Percentiles rank a stretch among this genome's conserved stretches.
phyloP scores from a whole-genome alignment of 2,113 vertebrate genomes.

The Channa argus region DNA sequence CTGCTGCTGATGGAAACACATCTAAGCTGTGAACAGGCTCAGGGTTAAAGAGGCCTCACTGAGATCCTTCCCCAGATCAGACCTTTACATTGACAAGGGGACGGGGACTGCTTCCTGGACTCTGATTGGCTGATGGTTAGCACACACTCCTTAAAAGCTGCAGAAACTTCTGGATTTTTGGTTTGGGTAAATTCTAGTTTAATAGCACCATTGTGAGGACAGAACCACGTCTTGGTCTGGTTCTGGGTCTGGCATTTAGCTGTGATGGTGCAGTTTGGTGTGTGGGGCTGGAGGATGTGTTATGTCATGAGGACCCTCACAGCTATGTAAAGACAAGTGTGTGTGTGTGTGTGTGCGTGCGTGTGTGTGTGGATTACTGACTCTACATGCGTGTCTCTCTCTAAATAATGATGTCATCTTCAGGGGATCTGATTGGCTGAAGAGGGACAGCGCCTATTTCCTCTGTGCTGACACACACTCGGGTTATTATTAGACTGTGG shows the following conservation, averaged over 20 bases:
- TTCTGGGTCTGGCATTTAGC: too few relatives aligned
- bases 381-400: constrained; percentile 4
- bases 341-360: background rate
- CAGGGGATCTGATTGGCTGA: constrained; percentile 58
- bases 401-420: constrained; percentile 56
- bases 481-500: constrained; percentile 36
- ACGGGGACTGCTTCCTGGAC: background rate
- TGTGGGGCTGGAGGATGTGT: too few relatives aligned
- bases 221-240: too few relatives aligned
- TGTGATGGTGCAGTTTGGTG: too few relatives aligned
- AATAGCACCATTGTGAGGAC: too few relatives aligned
- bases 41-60: too few relatives aligned
- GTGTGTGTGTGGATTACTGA: background rate
- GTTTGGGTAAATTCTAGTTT: background rate
- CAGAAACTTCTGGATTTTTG: constrained; percentile 1
- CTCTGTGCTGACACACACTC: constrained; percentile 19
- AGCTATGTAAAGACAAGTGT: background rate
- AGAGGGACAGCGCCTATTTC: constrained; percentile 65
- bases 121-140: constrained; percentile 18
- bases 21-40: too few relatives aligned
- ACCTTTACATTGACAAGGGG: constrained; percentile 31
- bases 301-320: too few relatives aligned
- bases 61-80: too few relatives aligned
- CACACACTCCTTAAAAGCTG: constrained; percentile 1
- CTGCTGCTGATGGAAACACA: too few relatives aligned